Percentiles rank a stretch among this genome's conserved stretches.
Evolutionary conservation across 2,113 vertebrate species (phyloP).

Genomic region (Callipepla californica): DNA sequence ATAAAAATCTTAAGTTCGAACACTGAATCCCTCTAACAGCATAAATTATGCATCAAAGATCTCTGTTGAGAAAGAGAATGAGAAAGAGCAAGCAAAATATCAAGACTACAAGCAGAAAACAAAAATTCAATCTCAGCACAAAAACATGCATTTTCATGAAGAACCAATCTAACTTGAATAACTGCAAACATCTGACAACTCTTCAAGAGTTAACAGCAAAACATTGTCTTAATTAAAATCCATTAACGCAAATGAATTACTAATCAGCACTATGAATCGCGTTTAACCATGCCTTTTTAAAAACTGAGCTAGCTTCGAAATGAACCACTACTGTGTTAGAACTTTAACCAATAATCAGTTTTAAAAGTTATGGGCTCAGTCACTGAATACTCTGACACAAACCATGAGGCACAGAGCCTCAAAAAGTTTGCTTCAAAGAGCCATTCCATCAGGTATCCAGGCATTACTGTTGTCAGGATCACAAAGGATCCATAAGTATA

Average conservation of each 20-base stretch:
- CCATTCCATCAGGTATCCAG: neutral
- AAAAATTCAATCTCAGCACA: neutral
- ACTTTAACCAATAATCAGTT: slow-evolving; percentile 32
- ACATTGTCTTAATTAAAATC: slow-evolving; percentile 21
- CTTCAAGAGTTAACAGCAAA: neutral
- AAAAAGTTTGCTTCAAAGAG: neutral
- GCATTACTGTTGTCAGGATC: neutral
- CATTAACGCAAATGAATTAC: slow-evolving; percentile 8
- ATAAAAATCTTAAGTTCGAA: neutral
- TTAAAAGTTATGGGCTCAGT: neutral
- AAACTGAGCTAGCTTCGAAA: slow-evolving; percentile 31
- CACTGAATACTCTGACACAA: neutral
- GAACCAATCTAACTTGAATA: neutral
- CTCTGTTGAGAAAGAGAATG: neutral
- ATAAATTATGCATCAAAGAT: neutral
- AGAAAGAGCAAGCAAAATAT: neutral
- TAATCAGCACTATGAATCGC: slow-evolving; percentile 21
- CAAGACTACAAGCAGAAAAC: neutral
- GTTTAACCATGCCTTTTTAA: neutral
- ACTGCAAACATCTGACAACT: neutral
- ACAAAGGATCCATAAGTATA: neutral
- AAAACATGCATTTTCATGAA: neutral
- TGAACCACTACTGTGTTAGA: neutral
- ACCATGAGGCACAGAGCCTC: neutral
- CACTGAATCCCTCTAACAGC: neutral